phyloP scores from a whole-genome alignment of 2,113 vertebrate genomes.

The Paracanthobrama guichenoti region DNA sequence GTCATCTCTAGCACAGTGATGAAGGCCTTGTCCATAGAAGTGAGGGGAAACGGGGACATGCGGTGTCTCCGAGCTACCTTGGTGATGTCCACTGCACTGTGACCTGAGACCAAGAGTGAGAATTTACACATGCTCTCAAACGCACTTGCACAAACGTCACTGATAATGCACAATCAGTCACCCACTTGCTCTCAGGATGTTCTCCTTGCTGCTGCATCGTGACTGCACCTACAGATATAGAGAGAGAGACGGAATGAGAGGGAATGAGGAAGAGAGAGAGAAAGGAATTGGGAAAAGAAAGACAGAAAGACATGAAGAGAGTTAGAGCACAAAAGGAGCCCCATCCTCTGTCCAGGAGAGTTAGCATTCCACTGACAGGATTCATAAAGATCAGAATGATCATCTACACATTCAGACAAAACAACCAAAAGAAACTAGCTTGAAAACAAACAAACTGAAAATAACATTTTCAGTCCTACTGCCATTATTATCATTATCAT shows the following conservation, averaged over 20 bases:
- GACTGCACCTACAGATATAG: conserved; percentile 93
- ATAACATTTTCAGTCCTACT: conserved; percentile 37
- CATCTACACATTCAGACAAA: conserved; percentile 48
- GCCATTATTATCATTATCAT: conserved; percentile 55
- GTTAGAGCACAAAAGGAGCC: conserved; percentile 27
- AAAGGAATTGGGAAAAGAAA: conserved; percentile 32
- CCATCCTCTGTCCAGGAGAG: conserved; percentile 38
- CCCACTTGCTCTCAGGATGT: conserved; percentile 99
- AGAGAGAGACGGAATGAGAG: conserved; percentile 45
- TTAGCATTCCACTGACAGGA: conserved; percentile 51
- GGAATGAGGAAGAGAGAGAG: conserved; percentile 38
- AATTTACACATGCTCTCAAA: conserved; percentile 19
- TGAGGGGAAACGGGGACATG: conserved; percentile 98
- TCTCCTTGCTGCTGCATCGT: conserved; percentile 98
- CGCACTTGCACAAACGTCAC: not conserved
- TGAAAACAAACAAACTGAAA: conserved; percentile 38
- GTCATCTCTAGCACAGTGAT: conserved; percentile 99
- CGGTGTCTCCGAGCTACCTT: conserved; percentile 98
- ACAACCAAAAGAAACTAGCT: conserved; percentile 41
- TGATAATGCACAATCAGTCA: conserved; percentile 53
- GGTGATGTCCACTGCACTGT: conserved; percentile 99
- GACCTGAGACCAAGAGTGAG: conserved; percentile 75
- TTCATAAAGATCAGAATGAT: conserved; percentile 45
- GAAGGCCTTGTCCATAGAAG: conserved; percentile 99
- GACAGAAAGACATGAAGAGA: conserved; percentile 39